These are phyloP conservation scores for Acarapis woodi DNA, from an alignment of 1,140 invertebrate genomes.

Conservation along the genomic window DNA sequence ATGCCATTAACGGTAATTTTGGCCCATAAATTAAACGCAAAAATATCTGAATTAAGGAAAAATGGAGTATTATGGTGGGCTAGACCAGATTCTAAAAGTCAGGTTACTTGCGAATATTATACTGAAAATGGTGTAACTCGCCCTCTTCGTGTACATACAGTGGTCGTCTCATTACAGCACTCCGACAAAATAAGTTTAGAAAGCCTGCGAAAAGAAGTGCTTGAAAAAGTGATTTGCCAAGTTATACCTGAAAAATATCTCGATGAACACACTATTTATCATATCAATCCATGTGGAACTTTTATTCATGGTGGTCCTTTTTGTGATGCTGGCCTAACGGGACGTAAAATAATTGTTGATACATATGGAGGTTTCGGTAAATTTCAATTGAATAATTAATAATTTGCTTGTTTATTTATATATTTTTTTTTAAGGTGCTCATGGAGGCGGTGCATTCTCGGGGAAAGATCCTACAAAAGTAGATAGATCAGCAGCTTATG, in stretches of 20 bases:
- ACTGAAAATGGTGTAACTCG: slow-evolving; percentile 43
- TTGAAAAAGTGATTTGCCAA: slow-evolving; percentile 64
- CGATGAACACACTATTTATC: slow-evolving; percentile 62
- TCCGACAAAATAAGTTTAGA: slow-evolving; percentile 68
- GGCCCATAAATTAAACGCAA: slow-evolving; percentile 24
- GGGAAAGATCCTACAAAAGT: slow-evolving; percentile 95
- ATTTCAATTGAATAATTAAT: too few relatives aligned
- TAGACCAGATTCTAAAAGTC: slow-evolving; percentile 27
- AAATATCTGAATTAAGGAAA: slow-evolving; percentile 22
- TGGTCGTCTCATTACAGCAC: slow-evolving; percentile 88
- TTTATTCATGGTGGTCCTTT: slow-evolving; percentile 87
- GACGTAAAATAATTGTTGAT: slow-evolving; percentile 89
- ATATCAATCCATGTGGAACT: slow-evolving; percentile 85
- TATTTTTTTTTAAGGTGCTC: slow-evolving; percentile 95
- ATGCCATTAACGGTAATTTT: slow-evolving; percentile 28
- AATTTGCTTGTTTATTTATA: too few relatives aligned
- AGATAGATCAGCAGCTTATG: slow-evolving; percentile 81
- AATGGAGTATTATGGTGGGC: slow-evolving; percentile 24
- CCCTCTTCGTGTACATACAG: slow-evolving; percentile 73
- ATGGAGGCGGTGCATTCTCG: slow-evolving; percentile 79
- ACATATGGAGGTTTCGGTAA: slow-evolving; percentile 90
- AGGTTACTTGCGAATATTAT: slow-evolving; percentile 20
- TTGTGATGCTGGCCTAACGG: slow-evolving; percentile 82
- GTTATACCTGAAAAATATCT: slow-evolving; percentile 76
- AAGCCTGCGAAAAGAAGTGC: slow-evolving; percentile 49